Conservation (phyloP, 2,888 invertebrate genomes). For the Microplitis deprimator region DNA sequence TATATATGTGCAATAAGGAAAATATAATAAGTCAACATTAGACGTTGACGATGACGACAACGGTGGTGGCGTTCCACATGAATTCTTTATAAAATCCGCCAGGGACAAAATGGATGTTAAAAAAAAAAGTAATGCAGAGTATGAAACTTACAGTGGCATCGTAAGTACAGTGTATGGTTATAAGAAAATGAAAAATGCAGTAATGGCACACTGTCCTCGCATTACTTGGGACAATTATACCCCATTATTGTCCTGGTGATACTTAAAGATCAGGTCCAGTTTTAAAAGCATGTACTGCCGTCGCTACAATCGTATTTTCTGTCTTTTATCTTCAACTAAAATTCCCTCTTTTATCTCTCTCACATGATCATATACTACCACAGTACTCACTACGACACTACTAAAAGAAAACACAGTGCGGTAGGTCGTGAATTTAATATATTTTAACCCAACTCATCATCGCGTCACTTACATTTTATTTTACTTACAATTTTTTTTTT, state of each 20-base stretch:
- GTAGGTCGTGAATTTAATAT: constrained; percentile 40
- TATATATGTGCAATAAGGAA: constrained; percentile 47
- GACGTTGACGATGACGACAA: constrained; percentile 25
- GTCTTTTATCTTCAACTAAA: constrained; percentile 4
- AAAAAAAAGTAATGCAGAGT: constrained; percentile 40
- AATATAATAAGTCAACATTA: constrained; percentile 11
- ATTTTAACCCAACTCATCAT: constrained; percentile 22
- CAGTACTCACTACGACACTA: background rate
- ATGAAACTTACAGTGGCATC: constrained; percentile 44
- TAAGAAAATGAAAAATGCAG: constrained; percentile 69
- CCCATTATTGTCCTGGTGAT: constrained; percentile 62
- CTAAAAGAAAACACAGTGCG: constrained; percentile 12
- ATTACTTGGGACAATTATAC: constrained; percentile 71
- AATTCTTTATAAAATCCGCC: constrained; percentile 47
- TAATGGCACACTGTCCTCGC: constrained; percentile 71
- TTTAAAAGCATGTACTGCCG: background rate
- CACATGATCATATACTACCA: constrained; percentile 19
- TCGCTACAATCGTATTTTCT: constrained; percentile 29
- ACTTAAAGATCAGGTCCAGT: background rate
- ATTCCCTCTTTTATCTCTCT: constrained; percentile 4
- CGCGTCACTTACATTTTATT: constrained; percentile 10
- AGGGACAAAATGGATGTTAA: constrained; percentile 20
- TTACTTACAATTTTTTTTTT: background rate
- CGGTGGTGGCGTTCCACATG: constrained; percentile 47
- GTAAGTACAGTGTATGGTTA: constrained; percentile 52